phyloP scores from a whole-genome alignment of 2,888 invertebrate genomes.

The Pherbina coryleti region DNA sequence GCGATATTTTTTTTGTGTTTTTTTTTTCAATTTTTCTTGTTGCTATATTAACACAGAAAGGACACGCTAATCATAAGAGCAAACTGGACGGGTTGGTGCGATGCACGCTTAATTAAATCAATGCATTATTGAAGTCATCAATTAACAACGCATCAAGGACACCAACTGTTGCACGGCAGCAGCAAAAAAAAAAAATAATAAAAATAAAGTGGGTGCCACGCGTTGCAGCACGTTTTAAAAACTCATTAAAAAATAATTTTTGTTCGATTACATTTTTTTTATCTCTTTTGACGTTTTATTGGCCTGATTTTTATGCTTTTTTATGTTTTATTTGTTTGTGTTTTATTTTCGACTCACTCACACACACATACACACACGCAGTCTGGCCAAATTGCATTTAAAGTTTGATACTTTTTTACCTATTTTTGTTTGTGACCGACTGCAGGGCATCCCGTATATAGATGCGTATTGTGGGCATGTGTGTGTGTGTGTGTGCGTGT shows the following conservation, averaged over 20 bases:
- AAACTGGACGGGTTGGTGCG: not conserved
- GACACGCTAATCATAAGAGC: not conserved
- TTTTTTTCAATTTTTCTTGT: too few species aligned
- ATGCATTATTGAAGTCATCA: conserved; percentile 11
- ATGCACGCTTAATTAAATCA: not conserved
- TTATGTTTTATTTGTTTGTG: conserved; percentile 1
- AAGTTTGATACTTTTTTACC: not conserved
- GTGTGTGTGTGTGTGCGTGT: conserved; percentile 16
- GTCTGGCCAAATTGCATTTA: not conserved
- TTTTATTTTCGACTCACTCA: not conserved
- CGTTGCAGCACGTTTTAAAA: conserved; percentile 19
- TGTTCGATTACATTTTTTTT: conserved; percentile 4
- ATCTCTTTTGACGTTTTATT: conserved; percentile 1
- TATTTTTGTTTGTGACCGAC: conserved; percentile 9
- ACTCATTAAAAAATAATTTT: conserved; percentile 31
- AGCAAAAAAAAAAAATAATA: not conserved
- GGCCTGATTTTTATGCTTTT: conserved; percentile 5
- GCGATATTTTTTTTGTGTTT: too few species aligned
- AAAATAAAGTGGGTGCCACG: not conserved
- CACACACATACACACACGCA: not conserved
- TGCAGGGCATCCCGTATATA: conserved; percentile 44
- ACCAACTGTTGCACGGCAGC: conserved; percentile 6
- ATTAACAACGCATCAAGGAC: conserved; percentile 24
- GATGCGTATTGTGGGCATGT: conserved; percentile 21
- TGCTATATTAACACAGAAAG: too few species aligned